Conservation (phyloP, 2,888 invertebrate species). For the Melitaea athalia region DNA sequence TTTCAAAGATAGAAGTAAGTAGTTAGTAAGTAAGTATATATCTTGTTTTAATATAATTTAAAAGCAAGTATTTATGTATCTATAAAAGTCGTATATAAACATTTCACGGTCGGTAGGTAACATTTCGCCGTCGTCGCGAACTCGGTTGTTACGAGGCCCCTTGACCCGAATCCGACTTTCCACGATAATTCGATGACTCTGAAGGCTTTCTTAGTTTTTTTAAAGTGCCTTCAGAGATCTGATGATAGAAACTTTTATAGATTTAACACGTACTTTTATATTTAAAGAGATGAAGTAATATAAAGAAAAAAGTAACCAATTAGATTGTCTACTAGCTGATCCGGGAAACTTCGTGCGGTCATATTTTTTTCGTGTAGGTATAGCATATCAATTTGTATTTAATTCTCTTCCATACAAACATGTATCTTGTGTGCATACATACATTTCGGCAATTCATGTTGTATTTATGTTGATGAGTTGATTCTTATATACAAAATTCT, state of each 20-base stretch:
- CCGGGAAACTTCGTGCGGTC: too few relatives aligned
- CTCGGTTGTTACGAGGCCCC: conserved; percentile 48
- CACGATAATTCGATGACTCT: conserved; percentile 57
- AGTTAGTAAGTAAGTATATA: too few relatives aligned
- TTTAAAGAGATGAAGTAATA: neutral
- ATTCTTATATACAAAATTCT: too few relatives aligned
- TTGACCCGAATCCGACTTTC: conserved; percentile 59
- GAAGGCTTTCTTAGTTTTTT: conserved; percentile 38
- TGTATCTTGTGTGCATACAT: too few relatives aligned
- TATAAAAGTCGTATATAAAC: neutral
- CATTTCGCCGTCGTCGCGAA: conserved; percentile 26
- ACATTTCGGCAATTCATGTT: too few relatives aligned
- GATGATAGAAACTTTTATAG: neutral
- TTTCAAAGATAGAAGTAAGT: too few relatives aligned
- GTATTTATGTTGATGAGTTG: too few relatives aligned
- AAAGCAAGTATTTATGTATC: neutral
- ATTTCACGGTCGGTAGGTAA: conserved; percentile 35
- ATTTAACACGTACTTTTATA: neutral
- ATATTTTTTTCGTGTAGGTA: too few relatives aligned
- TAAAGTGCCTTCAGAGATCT: conserved; percentile 23
- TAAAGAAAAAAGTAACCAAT: neutral
- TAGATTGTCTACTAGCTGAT: too few relatives aligned
- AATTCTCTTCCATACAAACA: too few relatives aligned
- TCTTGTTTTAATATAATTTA: too few relatives aligned
- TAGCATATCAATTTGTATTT: too few relatives aligned